These are phyloP conservation scores for Pristionchus japonicus DNA, from an alignment of 2,888 invertebrate species.

Conservation along the genomic window DNA sequence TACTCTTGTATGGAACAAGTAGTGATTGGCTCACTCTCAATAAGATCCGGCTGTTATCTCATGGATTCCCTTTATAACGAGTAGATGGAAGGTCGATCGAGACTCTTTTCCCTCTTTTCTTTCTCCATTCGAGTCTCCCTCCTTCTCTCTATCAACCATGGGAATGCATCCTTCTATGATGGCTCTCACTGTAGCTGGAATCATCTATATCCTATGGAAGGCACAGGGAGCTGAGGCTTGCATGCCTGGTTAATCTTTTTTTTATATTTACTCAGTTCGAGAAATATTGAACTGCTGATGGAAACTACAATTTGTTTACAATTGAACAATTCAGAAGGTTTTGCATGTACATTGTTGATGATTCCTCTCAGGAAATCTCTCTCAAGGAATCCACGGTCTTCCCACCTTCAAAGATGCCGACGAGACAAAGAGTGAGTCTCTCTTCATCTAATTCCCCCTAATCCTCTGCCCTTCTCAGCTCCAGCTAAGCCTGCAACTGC, in stretches of 20 bases:
- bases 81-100: background rate
- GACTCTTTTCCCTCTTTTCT: background rate
- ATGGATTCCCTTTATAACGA: constrained; percentile 3
- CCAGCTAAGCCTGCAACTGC: background rate
- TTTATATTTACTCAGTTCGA: background rate
- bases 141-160: background rate
- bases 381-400: background rate
- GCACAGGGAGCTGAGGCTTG: constrained; percentile 29
- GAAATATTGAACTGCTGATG: no score
- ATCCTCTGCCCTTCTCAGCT: background rate
- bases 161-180: constrained; percentile 43
- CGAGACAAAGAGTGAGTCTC: background rate
- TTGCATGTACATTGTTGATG: background rate
- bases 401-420: background rate
- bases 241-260: background rate
- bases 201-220: constrained; percentile 21
- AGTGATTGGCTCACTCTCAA: constrained; percentile 20
- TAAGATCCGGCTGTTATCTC: constrained; percentile 35
- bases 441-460: background rate
- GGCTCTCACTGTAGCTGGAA: constrained; percentile 24
- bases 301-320: no score
- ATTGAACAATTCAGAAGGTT: no score
- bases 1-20: constrained; percentile 32
- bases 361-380: background rate
- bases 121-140: background rate